Conservation (phyloP, 1,140 invertebrate genomes). For the Sinella curviseta region DNA sequence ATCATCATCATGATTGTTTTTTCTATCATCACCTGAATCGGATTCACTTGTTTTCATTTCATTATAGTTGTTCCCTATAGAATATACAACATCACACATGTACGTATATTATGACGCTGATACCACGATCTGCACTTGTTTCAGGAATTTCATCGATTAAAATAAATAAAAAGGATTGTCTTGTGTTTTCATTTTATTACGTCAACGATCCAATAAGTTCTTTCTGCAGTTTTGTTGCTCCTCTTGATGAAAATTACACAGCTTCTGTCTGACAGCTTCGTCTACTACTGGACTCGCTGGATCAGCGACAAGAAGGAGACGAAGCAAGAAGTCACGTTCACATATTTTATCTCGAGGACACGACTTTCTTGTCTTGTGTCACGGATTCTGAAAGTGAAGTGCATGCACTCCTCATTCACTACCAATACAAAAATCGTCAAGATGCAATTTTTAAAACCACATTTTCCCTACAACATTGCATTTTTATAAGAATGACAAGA, state of each 20-base stretch:
- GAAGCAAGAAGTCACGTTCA: neutral
- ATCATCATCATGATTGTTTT: no score
- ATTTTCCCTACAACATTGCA: no score
- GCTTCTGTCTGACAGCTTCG: conserved; percentile 15
- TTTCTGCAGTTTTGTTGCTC: neutral
- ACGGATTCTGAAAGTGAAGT: neutral
- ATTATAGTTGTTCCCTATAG: no score
- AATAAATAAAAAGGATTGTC: neutral
- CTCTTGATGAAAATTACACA: conserved; percentile 4
- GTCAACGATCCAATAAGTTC: neutral
- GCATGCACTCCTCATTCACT: neutral
- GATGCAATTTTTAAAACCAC: no score
- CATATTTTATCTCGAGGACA: neutral
- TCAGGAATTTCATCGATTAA: conserved; percentile 23
- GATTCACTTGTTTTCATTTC: no score
- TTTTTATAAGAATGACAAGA: no score
- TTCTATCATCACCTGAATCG: no score
- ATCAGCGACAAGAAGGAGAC: neutral
- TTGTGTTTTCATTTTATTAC: neutral
- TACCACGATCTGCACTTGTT: conserved; percentile 12
- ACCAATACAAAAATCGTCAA: neutral
- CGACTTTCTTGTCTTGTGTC: neutral
- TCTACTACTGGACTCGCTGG: neutral
- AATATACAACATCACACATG: no score
- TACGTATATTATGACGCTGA: no score